Conservation (phyloP, 2,113 vertebrate genomes). For the Cromileptes altivelis region DNA sequence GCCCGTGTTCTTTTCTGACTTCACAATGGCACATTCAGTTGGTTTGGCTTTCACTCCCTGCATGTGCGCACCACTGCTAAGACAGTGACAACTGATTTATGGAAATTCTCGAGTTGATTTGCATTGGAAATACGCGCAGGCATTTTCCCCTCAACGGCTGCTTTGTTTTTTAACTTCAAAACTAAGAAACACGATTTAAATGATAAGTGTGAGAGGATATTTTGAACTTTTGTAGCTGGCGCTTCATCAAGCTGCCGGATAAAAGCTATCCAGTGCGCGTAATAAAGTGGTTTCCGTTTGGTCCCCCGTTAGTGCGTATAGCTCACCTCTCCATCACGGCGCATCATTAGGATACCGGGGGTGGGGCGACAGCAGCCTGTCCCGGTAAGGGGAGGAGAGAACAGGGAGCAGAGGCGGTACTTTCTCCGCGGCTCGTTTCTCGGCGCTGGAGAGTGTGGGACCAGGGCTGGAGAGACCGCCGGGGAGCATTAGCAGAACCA, state of each 20-base stretch:
- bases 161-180: background rate
- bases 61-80: background rate
- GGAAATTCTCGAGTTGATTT: conserved; percentile 51
- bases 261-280: conserved; percentile 29
- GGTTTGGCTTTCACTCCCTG: background rate
- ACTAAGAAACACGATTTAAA: background rate
- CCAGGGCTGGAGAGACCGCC: conserved; percentile 87
- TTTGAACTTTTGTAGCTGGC: conserved; percentile 18
- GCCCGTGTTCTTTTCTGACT: background rate
- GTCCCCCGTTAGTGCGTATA: conserved; percentile 36
- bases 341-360: conserved; percentile 82
- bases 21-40: background rate
- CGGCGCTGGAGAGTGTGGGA: conserved; percentile 85
- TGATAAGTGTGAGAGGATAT: background rate
- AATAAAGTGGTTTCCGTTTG: conserved; percentile 36
- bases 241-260: background rate
- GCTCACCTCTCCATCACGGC: conserved; percentile 75
- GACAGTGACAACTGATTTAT: conserved; percentile 37
- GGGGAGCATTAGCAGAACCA: conserved; percentile 84
- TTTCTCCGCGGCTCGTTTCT: conserved; percentile 84
- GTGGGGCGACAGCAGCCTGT: conserved; percentile 83
- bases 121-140: conserved; percentile 37
- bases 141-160: conserved; percentile 10
- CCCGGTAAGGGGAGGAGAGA: conserved; percentile 90
- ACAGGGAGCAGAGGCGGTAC: conserved; percentile 89